Evolutionary conservation across 2,113 vertebrate genomes (phyloP), one percentile per base, ranked within the genome.

Genomic region (Microtus pennsylvanicus): DNA sequence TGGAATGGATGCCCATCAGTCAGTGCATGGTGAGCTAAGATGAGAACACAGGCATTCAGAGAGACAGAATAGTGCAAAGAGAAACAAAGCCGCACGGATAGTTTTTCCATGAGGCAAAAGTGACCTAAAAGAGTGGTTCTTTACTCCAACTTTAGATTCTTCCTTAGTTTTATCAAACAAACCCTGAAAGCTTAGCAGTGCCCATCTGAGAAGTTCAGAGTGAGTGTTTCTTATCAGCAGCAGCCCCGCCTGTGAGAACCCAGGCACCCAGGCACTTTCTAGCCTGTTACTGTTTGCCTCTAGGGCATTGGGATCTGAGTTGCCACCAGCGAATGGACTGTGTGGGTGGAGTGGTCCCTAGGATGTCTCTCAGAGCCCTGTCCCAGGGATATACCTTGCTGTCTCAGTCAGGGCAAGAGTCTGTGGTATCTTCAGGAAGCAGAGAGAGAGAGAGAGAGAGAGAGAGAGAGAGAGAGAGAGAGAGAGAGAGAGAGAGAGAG

Each of bases 221-320:
- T 12, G 22, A 45, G 8, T 10, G 65, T 61, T 50, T 3, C 21
- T 92, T 69, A 21, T 83, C 8, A 5, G 72, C 0, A 1, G 7
- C 74, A 26, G 61, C 5, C 58, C 11, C 8, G 33, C 21, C 63
- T 4, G 13, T 0, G 0, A 0, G 78, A 42, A 22, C 2, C 0
- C 0, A 0, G 78, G 52, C n/a, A 22, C 2, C 0, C 1, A 12
- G 77, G 6, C 0, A 28, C 17, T 83, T 70, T 17, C n/a, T 3
- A 0, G 38, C 47, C 9, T 12, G 2, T n/a, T 21, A 21, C 38
- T 21, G 7, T 17, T 45, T 5, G 75, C 35, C 12, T 58, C 67
- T 19, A 33, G 82, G 75, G 21, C 30, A 19, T 22, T 6, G 65
- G 69, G 70, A 28, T 67, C 22, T 42, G 24, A 52, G 33, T 4